Conservation (phyloP, 2,888 invertebrate species). For the Thymelicus acteon region DNA sequence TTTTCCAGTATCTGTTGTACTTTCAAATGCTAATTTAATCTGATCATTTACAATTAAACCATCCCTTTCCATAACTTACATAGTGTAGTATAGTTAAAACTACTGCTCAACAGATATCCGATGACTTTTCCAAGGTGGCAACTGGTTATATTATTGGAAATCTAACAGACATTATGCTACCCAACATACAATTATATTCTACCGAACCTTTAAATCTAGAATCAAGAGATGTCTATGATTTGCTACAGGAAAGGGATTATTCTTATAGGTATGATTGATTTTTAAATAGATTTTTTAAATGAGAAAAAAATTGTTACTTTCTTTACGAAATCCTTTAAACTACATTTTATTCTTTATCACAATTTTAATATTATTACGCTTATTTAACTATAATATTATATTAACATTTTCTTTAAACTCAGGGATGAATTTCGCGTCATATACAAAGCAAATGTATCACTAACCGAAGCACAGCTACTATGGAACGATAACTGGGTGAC, state of each 20-base stretch:
- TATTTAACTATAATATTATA: no score
- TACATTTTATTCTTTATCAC: no score
- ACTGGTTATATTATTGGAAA: slow-evolving; percentile 31
- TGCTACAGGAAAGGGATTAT: slow-evolving; percentile 49
- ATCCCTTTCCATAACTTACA: no score
- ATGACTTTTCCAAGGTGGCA: slow-evolving; percentile 25
- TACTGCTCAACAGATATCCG: slow-evolving; percentile 8
- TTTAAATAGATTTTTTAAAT: no score
- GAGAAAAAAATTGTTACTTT: no score
- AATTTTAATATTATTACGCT: no score
- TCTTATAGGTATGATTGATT: slow-evolving; percentile 46
- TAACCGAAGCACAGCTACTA: slow-evolving; percentile 20
- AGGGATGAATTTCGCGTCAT: slow-evolving; percentile 16
- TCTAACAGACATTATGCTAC: slow-evolving; percentile 3
- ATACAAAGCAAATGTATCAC: slow-evolving; percentile 21
- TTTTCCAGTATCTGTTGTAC: no score
- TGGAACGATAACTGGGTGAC: slow-evolving; percentile 24
- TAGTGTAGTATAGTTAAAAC: not conserved
- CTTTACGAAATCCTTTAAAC: no score
- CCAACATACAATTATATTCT: not conserved
- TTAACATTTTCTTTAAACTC: not conserved
- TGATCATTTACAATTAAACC: no score
- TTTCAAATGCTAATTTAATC: no score
- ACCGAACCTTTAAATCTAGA: slow-evolving; percentile 40
- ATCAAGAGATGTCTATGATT: slow-evolving; percentile 51